Evolutionary conservation across 2,113 vertebrate species (phyloP).

Genomic region (Hippopotamus amphibius): DNA sequence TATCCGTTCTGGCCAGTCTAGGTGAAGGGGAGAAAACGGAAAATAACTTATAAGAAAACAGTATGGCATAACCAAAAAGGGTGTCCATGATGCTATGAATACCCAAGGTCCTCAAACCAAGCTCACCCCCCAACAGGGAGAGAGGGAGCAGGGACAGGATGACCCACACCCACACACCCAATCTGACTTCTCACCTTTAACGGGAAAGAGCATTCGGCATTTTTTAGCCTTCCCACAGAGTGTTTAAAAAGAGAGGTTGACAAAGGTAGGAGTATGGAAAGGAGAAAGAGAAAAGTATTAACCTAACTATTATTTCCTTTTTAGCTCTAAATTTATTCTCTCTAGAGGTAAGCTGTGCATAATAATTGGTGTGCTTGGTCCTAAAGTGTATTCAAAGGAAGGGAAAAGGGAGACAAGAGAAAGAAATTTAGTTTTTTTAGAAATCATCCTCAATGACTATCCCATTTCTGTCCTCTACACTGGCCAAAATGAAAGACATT

Average conservation of each 20-base stretch:
- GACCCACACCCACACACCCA: constrained; percentile 69
- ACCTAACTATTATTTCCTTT: constrained; percentile 54
- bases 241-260: constrained; percentile 66
- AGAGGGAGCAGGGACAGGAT: constrained; percentile 71
- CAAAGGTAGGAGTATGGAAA: constrained; percentile 66
- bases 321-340: constrained; percentile 46
- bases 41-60: constrained; percentile 82
- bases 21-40: constrained; percentile 84
- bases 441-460: constrained; percentile 54
- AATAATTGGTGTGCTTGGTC: constrained; percentile 28
- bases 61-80: constrained; percentile 80
- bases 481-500: constrained; percentile 72
- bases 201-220: constrained; percentile 35
- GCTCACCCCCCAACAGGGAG: constrained; percentile 69
- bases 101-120: constrained; percentile 61
- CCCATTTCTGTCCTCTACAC: constrained; percentile 55
- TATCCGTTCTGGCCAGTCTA: constrained; percentile 99
- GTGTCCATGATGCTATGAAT: constrained; percentile 77
- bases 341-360: constrained; percentile 17
- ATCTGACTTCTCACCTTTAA: constrained; percentile 71
- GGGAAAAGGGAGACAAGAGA: constrained; percentile 52
- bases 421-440: constrained; percentile 42
- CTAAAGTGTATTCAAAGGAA: constrained; percentile 54
- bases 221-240: constrained; percentile 68
- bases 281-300: constrained; percentile 63